Evolutionary conservation across 2,888 invertebrate genomes (phyloP), one percentile per base, ranked within the genome.

Genomic region (Cheilosia soror): DNA sequence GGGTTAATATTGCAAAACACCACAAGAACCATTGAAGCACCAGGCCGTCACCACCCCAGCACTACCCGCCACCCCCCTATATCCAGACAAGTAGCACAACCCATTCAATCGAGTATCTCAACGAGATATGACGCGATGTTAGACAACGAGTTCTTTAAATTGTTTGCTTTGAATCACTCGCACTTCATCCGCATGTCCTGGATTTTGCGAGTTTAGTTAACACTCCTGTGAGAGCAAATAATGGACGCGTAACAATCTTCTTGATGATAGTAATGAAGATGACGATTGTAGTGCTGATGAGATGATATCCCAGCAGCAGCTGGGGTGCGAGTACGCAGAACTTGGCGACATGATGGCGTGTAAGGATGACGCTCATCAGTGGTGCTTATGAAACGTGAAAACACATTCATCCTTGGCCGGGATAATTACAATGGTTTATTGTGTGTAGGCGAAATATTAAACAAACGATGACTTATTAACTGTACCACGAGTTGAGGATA

Each of bases 1-100:
- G 66, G 80, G 80, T 80, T 80, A 80, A 80, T 80, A 73, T 73
- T 68, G 62, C 73, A 80, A 80, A 80, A 73, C 80, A 60, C 60
- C 62, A 62, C 55, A 55, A 73, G 66, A 62, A 62, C 60, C 53
- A 58, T 60, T 73, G 40, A 37, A 55, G 47, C 20, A 42, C 58
- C 20, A 20, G 20, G 1, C 20, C 20, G 20, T 1, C 20, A 20
- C 0, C 20, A 20, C 20, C 20, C 20, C 20, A 20, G 20, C 20
- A 20, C 20, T 1, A 2, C 20, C 20, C 20, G 2, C 2, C 20
- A 20, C 20, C 80, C 44, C 29, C 42, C 57, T 11, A n/a, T 9
- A n/a, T 63, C 47, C 47, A 63, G 47, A 44, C 78, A 69, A 58
- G 62, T 31, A 60, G 51, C 58, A 62, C 25, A 13, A 4, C 11